Conservation (phyloP, 2,797 vertebrate species). For the Numenius phaeopus region DNA sequence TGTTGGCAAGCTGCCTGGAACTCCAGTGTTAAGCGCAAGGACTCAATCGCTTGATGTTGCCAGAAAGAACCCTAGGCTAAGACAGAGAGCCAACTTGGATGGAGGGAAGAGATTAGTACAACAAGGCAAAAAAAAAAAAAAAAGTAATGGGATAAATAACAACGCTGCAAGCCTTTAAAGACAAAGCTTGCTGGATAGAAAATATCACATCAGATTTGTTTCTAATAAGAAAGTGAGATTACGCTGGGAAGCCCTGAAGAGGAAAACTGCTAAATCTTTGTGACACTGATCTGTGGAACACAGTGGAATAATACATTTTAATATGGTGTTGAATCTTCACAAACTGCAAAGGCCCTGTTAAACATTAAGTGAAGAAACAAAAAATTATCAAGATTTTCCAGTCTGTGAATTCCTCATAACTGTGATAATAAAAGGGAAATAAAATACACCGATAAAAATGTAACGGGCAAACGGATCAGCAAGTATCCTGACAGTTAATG, state of each 20-base stretch:
- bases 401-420: background rate
- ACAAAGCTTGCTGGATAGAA: constrained; percentile 26
- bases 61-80: background rate
- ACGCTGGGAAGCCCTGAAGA: constrained; percentile 2
- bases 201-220: constrained; percentile 22
- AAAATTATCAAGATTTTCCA: constrained; percentile 33
- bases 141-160: constrained; percentile 10
- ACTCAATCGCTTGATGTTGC: background rate
- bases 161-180: constrained; percentile 1
- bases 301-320: constrained; percentile 49
- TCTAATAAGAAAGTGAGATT: constrained; percentile 35
- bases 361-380: constrained; percentile 27
- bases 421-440: constrained; percentile 19
- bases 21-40: background rate
- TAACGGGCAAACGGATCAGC: constrained; percentile 1
- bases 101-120: background rate
- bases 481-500: constrained; percentile 38
- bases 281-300: constrained; percentile 28
- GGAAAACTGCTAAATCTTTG: constrained; percentile 18
- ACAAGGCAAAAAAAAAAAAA: background rate
- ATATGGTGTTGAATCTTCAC: constrained; percentile 26
- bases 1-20: constrained; percentile 19
- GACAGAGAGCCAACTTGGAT: background rate
- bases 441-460: background rate
- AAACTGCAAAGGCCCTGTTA: constrained; percentile 9